Evolutionary conservation across 1,140 invertebrate genomes (phyloP), one percentile per base, ranked within the genome.

Genomic region (Drosophila pandora): DNA sequence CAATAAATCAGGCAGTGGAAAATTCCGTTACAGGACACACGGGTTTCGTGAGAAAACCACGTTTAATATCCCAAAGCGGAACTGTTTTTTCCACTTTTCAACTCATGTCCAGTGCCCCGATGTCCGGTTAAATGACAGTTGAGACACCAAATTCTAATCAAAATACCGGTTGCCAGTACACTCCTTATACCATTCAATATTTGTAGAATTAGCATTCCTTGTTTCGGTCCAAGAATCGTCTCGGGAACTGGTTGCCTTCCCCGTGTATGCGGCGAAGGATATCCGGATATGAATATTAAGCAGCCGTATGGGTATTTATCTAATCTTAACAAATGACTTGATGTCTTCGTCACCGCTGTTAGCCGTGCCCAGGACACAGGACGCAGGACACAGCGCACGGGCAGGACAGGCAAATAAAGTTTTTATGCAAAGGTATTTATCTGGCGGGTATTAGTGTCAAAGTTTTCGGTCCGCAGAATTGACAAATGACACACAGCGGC

Each of bases 281-380:
- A 43, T 53, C 47, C 43, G 72, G 48, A 61, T 79, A 84, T 84
- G 71, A 79, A 84, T 85, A 71, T 73, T 81, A 68, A 80, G 41
- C 49, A 73, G 59, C 63, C 58, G 70, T 85, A 43, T 50, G 62
- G 53, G 59, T 70, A 71, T 63, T 55, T 69, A 76, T 54, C 59
- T 77, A 85, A 85, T 77, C 81, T 50, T 69, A 69, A 85, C 67
- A 80, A 84, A 84, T 84, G 77, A 77, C 62, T 65, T 60, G 60
- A 76, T 64, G 72, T 64, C 52, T 50, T 62, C 59, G 54, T 64
- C 48, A 39, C 30, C 65, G 47, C 59, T 50, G 49, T 75, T 56
- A 61, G 10, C 63, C 47, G 49, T 47, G 55, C 45, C 12, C 10
- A 37, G 34, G 34, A 37, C 34, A 37, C 34, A 3, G 34, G 3